Percentiles rank a stretch among this genome's conserved stretches.
Evolutionary conservation across 2,113 vertebrate genomes (phyloP).

Genomic region (Addax nasomaculatus): DNA sequence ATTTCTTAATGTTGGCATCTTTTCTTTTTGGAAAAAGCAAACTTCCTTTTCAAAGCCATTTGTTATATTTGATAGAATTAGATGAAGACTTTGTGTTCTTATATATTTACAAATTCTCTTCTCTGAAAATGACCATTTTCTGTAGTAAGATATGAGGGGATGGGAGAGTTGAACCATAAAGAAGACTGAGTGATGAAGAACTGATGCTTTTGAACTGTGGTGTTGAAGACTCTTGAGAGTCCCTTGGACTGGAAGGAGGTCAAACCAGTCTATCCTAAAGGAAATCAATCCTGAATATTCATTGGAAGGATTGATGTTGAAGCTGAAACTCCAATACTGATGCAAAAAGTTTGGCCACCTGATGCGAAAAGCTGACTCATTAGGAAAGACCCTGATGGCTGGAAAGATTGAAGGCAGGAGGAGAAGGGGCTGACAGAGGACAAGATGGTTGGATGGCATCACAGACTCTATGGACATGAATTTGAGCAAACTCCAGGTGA

Average conservation of each 20-base stretch:
- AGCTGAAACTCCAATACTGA: neutral
- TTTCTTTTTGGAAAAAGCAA: neutral
- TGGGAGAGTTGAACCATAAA: neutral
- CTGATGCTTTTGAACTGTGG: neutral
- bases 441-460: neutral
- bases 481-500: neutral
- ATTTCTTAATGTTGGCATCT: neutral
- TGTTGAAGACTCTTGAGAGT: neutral
- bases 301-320: neutral
- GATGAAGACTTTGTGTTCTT: neutral
- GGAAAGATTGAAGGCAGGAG: neutral
- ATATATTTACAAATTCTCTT: neutral
- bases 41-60: neutral
- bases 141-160: neutral
- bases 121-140: neutral
- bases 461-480: neutral
- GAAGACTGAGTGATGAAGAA: neutral
- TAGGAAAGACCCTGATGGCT: neutral
- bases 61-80: neutral
- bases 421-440: neutral
- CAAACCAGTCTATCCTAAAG: neutral
- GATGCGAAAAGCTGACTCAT: fast-evolving
- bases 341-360: neutral
- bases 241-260: neutral
- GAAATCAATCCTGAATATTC: neutral